Conservation (phyloP, 2,888 invertebrate genomes). For the Labia minor region DNA sequence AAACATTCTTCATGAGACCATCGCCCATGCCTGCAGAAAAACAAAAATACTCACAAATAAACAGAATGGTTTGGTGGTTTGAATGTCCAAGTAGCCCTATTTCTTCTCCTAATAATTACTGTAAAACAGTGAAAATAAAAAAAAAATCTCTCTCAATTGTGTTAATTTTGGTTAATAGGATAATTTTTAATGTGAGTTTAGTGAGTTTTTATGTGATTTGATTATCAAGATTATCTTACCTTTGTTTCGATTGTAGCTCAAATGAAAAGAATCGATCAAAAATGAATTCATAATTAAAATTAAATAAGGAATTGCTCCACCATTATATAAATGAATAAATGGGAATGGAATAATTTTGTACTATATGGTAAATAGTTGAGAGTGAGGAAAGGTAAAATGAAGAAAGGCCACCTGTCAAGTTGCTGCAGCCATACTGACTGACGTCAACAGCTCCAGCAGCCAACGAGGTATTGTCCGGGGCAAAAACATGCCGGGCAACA, state of each 20-base stretch:
- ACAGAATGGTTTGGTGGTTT: not conserved
- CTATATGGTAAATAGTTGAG: too few relatives aligned
- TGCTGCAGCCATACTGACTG: too few relatives aligned
- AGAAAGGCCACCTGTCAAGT: too few relatives aligned
- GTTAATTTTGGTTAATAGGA: too few relatives aligned
- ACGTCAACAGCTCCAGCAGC: too few relatives aligned
- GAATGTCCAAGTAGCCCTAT: not conserved
- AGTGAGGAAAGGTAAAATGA: too few relatives aligned
- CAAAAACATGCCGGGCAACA: too few relatives aligned
- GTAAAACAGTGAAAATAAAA: not conserved
- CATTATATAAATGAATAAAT: not conserved
- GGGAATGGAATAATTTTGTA: not conserved
- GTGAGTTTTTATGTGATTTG: too few relatives aligned
- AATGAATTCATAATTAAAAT: not conserved
- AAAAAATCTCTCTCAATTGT: too few relatives aligned
- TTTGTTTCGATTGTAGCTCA: slow-evolving; percentile 3
- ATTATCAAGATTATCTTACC: not conserved
- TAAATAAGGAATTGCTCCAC: not conserved
- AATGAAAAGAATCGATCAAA: not conserved
- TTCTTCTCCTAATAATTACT: not conserved
- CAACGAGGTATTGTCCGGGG: too few relatives aligned
- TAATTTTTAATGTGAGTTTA: too few relatives aligned
- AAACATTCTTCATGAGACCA: not conserved
- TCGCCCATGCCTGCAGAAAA: slow-evolving; percentile 4
- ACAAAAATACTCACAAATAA: slow-evolving; percentile 13